Conservation (phyloP, 1,140 invertebrate genomes). For the Medauroidea extradentata region DNA sequence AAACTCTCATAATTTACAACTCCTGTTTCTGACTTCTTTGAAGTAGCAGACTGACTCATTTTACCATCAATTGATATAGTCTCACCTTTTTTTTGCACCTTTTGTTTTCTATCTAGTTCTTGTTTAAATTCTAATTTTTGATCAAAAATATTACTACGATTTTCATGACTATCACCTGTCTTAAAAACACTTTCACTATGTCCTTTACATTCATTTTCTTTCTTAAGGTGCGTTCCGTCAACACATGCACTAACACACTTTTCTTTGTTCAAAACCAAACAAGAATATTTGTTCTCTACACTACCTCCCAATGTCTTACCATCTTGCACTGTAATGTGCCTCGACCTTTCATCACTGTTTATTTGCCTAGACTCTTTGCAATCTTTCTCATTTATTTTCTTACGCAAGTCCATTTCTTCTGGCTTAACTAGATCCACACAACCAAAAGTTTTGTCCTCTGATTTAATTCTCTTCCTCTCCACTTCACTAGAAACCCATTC, state of each 20-base stretch:
- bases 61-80: neutral
- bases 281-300: neutral
- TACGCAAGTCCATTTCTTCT: neutral
- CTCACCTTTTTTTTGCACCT: constrained; percentile 7
- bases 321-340: neutral
- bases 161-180: constrained; percentile 12
- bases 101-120: neutral
- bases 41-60: neutral
- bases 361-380: neutral
- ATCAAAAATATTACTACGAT: neutral
- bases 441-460: constrained; percentile 3
- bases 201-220: too few relatives aligned
- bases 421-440: neutral
- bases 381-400: constrained; percentile 5
- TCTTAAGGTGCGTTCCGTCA: too few relatives aligned
- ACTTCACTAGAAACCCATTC: neutral
- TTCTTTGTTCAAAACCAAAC: neutral
- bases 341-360: neutral
- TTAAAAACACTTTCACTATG: constrained; percentile 1
- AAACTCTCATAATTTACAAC: neutral
- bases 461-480: constrained; percentile 9
- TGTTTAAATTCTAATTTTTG: constrained; percentile 7
- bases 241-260: neutral
- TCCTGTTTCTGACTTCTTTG: neutral
- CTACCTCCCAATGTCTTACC: neutral